Evolutionary conservation across 2,113 vertebrate genomes (phyloP), one percentile per base, ranked within the genome.

Genomic region (Mixornis gularis): DNA sequence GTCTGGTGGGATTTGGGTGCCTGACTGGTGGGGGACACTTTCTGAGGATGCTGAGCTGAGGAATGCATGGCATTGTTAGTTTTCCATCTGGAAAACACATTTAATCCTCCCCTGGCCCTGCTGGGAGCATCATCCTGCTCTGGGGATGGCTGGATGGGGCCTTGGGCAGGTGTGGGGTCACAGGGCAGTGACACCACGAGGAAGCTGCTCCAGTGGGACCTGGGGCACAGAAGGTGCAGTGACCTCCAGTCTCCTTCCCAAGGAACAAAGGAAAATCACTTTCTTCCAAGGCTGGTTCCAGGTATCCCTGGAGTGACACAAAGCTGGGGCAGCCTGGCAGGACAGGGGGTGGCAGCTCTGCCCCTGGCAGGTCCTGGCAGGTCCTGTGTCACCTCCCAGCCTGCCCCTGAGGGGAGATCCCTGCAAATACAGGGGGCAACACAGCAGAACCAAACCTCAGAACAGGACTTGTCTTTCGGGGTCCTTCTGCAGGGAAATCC

Each of bases 381-480:
- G 14, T 27, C 69, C 17, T 69, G 74, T 4, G 8, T 34, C 66
- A 46, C 58, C 22, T 36, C 52, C 63, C 17, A 12, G 32, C 21
- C 64, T 63, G 68, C 15, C 38, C 60, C 65, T 27, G 32, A 17
- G 17, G 66, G 10, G 30, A 24, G 5, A 4, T 3, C 22, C 21
- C 78, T 40, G 44, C 73, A 46, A 30, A 11, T 3, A 14, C 17
- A 48, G 58, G 25, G 7, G 41, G 10, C 7, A 22, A 3, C 69
- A n/a, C 46, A 59, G 48, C 44, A 27, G 65, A 78, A 19, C 25
- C 40, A 74, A 36, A 25, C n/a, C 60, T 63, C 44, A 18, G 16
- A 68, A 21, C 0, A 60, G 30, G 30, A 10, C 14, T 41, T 4
- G 1, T 9, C 20, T 27, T 62, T 25, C 2, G 9, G 18, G 46